A percentile compares a stretch with the other conserved stretches of the same genome.
These are phyloP conservation scores for Patella caerulea DNA, from an alignment of 2,888 invertebrate genomes.

Conservation along the genomic window DNA sequence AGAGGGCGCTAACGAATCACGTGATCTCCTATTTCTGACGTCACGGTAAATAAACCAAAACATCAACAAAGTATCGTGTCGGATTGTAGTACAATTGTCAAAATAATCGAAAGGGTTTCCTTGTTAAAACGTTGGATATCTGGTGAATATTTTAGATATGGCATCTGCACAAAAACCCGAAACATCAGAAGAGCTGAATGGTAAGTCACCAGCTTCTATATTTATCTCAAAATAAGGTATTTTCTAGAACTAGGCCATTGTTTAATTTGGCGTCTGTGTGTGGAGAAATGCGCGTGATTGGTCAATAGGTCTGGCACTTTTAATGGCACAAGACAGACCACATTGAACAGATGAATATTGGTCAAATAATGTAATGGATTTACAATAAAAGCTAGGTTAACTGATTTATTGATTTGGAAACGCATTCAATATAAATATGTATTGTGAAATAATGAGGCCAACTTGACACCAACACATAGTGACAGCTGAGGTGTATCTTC, in stretches of 20 bases:
- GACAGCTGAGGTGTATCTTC: too few relatives aligned
- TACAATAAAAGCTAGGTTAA: too few relatives aligned
- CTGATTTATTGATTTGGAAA: too few relatives aligned
- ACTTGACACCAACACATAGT: too few relatives aligned
- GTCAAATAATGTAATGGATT: too few relatives aligned
- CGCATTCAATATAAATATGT: too few relatives aligned
- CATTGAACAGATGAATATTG: too few relatives aligned
- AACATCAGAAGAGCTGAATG: constrained; percentile 24
- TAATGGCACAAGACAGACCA: too few relatives aligned
- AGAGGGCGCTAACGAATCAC: constrained; percentile 27
- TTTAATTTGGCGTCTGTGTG: constrained; percentile 14
- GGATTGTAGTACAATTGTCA: background rate
- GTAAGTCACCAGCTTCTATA: constrained; percentile 15
- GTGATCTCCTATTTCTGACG: constrained; percentile 32
- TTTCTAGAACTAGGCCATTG: constrained; percentile 20
- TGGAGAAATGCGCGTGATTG: background rate
- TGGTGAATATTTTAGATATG: constrained; percentile 8
- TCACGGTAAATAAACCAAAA: constrained; percentile 38
- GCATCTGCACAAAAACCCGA: constrained; percentile 27
- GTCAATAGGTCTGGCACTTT: background rate
- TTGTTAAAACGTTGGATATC: too few relatives aligned
- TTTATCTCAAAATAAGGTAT: constrained; percentile 17
- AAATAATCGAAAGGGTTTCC: too few relatives aligned
- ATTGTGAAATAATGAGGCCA: too few relatives aligned
- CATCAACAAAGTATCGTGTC: constrained; percentile 38